Evolutionary conservation across 1,140 invertebrate genomes (phyloP).

Genomic region (Aphelinus atriplicis): DNA sequence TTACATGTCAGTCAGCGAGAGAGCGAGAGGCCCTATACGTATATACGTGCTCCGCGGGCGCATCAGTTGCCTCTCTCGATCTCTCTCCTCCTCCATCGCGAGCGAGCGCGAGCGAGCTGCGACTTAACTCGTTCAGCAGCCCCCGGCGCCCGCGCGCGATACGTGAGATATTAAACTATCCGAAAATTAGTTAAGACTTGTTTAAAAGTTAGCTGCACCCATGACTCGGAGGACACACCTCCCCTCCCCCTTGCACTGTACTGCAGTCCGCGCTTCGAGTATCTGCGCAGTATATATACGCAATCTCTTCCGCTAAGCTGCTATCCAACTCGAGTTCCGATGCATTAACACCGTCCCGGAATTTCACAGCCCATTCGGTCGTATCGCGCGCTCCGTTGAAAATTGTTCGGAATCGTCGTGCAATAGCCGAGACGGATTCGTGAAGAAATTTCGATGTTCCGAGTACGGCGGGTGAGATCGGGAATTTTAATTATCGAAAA

Average conservation of each 20-base stretch:
- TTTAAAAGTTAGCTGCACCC: constrained; percentile 60
- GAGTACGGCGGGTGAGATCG: neutral
- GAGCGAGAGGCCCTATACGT: neutral
- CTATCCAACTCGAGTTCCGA: no score
- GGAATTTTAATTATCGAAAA: no score
- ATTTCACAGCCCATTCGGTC: no score
- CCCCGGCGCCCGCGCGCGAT: constrained; percentile 40
- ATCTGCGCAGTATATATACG: neutral
- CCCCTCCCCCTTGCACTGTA: no score
- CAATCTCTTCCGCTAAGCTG: constrained; percentile 18
- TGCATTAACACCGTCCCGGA: no score
- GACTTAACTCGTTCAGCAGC: constrained; percentile 63
- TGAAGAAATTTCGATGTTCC: constrained; percentile 23
- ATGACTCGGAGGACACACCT: no score
- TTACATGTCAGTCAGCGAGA: constrained; percentile 62
- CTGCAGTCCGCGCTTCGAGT: no score
- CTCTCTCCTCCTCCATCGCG: constrained; percentile 47
- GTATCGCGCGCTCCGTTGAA: neutral
- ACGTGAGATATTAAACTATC: constrained; percentile 64
- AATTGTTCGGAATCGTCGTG: neutral
- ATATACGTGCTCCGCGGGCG: neutral
- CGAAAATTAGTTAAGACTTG: constrained; percentile 64
- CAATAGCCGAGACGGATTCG: neutral
- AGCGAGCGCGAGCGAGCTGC: constrained; percentile 54
- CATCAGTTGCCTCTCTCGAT: constrained; percentile 1